Base-by-base conservation (phyloP, 2,888 invertebrate species). In the Trichopoda pennipes region DNA sequence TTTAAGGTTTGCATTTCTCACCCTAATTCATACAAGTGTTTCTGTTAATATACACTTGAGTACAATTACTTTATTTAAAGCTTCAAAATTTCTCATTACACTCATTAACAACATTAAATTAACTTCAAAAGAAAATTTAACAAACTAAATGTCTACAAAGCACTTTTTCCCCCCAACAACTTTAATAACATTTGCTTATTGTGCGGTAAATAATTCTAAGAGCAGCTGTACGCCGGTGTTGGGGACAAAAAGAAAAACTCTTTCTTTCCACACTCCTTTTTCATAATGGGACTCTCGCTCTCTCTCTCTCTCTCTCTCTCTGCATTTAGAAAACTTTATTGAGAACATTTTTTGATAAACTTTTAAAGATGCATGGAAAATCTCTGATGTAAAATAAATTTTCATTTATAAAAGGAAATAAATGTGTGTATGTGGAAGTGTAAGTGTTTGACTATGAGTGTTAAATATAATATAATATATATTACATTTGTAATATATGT, bases 301-400 rank as follows among this genome's bases (percentile, higher is more conserved):
- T n/a, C n/a, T n/a, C n/a, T n/a, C n/a, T n/a, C n/a, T n/a, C n/a
- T n/a, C n/a, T n/a, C n/a, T n/a, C n/a, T n/a, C n/a, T n/a, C n/a
- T n/a, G n/a, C n/a, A n/a, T 35, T 3, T 10, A 35, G 10, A 35
- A 35, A 35, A 38, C 1, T 44, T 14, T n/a, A 44, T 44, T 44
- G 16, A 44, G n/a, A 16, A 44, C 3, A 44, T 44, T 16, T 44
- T 16, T 38, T 38, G 38, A 16, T 3, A 7, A 44, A 14, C 2
- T 38, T 10, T 12, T 12, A 28, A 28, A 38, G 38, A 38, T 38
- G 38, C 12, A 21, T 47, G 35, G n/a, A 14, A 73, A 74, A 61
- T 64, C 74, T 64, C 74, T 56, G 23, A 56, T 56, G 74, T 56
- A 17, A 47, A 64, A 64, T 74, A 74, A 74, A 74, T 74, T 74